These are phyloP conservation scores for Meriones unguiculatus DNA, from an alignment of 2,113 vertebrate species.

Conservation along the genomic window DNA sequence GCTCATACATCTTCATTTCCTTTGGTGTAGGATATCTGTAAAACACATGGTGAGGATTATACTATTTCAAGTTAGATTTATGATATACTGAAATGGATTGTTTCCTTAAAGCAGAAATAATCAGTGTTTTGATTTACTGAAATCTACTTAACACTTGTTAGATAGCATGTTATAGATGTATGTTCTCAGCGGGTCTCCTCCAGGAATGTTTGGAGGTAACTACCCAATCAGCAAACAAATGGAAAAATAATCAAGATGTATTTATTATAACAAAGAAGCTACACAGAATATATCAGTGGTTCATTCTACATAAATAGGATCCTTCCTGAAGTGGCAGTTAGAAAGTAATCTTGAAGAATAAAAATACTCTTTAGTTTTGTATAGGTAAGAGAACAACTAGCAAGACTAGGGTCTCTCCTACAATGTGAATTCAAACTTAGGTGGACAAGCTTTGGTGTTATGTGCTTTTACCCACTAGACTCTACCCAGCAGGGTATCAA, in stretches of 20 bases:
- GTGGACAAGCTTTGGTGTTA: neutral
- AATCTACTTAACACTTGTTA: neutral
- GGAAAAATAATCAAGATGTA: neutral
- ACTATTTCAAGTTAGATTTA: neutral
- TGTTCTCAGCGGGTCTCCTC: neutral
- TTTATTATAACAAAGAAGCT: conserved; percentile 2
- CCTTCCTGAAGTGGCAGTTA: neutral
- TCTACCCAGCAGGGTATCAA: no score
- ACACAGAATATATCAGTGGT: neutral
- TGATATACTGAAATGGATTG: neutral
- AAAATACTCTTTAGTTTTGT: neutral
- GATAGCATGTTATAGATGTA: neutral
- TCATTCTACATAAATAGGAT: neutral
- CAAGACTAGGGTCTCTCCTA: neutral
- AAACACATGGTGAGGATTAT: neutral
- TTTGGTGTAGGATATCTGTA: neutral
- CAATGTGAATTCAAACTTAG: neutral
- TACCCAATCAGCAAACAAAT: neutral
- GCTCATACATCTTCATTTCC: neutral
- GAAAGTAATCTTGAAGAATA: neutral
- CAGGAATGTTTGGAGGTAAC: conserved; percentile 4
- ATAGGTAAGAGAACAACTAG: neutral
- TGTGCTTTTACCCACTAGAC: neutral
- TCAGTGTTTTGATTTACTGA: neutral
- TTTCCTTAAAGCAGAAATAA: neutral